Base-by-base conservation (phyloP, 1,140 invertebrate genomes). In the Acromyrmex charruanus region DNA sequence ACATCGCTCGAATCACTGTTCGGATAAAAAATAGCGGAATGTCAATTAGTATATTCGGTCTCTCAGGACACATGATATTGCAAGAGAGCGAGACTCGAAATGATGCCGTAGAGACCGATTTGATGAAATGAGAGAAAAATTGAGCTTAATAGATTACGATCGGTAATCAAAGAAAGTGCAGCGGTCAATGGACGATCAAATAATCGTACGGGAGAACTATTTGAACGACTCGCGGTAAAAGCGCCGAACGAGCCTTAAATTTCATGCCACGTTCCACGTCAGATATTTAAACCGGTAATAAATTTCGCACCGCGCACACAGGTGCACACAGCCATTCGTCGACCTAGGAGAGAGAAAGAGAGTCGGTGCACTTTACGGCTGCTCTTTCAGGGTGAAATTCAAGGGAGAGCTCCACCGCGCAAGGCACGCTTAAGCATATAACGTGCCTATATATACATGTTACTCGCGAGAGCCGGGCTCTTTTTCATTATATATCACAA, bases 401-500 rank as follows among this genome's bases (percentile, higher is more conserved):
- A 74, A 51, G 59, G 59, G 63, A 59, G 69, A 74, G 77, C 65
- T 59, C 74, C 44, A 21, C 59, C 51, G 61, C 80, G 55, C 82
- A 66, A 44, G 69, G 35, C 61, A 71, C 53, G 59, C 77, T 77
- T 84, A 68, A 58, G 55, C 86, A 77, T 77, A n/a, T 75, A 84
- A 85, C 82, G 82, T 65, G 82, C 59, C 82, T 77, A 79, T 51
- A 65, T 55, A 63, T 55, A 63, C 49, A 58, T 59, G 55, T 58
- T 31, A 39, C 55, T 75, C 63, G 85, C 82, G 82, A 80, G 85
- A 85, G 81, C 74, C 61, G 65, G 59, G 53, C 25, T 79, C 61
- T 65, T 55, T 77, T 88, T 90, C 87, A 84, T 88, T 93, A 95
- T 95, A 95, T 95, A 95, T 95, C 95, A 95, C 95, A 95, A 94